Conservation (phyloP, 2,797 vertebrate genomes). For the Falco berigora region DNA sequence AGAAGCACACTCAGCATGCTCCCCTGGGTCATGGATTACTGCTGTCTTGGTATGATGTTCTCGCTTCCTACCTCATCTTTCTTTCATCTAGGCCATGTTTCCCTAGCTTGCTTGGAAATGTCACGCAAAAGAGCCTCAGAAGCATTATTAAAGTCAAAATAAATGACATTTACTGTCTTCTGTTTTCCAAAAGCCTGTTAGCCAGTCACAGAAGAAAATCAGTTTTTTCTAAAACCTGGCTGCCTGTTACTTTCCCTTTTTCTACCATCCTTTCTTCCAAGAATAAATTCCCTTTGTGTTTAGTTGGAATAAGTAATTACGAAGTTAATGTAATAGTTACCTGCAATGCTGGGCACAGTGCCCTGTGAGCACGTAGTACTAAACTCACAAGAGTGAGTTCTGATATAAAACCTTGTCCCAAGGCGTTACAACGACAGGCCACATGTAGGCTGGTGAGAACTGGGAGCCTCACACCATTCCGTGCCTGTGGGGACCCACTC, state of each 20-base stretch:
- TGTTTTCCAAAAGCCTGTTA: not conserved
- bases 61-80: not conserved
- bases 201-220: not conserved
- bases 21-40: not conserved
- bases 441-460: fast-evolving
- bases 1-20: not conserved
- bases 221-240: not conserved
- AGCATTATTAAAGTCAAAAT: conserved; percentile 8
- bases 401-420: not conserved
- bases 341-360: not conserved
- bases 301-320: not conserved
- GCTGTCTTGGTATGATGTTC: not conserved
- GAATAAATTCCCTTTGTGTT: not conserved
- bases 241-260: not conserved
- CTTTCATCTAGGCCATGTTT: not conserved
- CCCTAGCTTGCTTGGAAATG: not conserved
- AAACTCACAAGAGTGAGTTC: not conserved
- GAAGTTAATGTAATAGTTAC: not conserved
- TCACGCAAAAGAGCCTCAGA: not conserved
- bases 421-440: not conserved
- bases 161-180: not conserved
- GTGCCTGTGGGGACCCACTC: not conserved
- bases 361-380: not conserved
- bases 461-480: not conserved
- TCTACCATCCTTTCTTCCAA: not conserved